Base-by-base conservation (phyloP, 2,888 invertebrate species). In the Netelia virgata region DNA sequence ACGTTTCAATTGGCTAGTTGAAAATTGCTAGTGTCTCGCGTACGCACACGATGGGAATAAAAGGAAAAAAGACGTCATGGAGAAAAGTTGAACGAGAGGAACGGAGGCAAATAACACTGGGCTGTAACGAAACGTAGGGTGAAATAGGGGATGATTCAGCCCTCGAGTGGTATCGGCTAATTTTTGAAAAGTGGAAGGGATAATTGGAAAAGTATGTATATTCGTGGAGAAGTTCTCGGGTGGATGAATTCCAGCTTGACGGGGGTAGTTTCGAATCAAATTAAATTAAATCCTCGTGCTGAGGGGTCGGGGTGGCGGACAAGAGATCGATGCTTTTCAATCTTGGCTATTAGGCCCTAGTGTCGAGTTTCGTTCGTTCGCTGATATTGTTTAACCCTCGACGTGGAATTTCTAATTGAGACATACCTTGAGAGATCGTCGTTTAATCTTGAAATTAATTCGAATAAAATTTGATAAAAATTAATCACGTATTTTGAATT, bases 221-320 rank as follows among this genome's bases (percentile, higher is more conserved):
- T 72, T 28, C 20, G n/a, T 6, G 10, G 69, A 63, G 63, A 82
- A 75, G 55, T 70, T 57, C 53, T 47, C 23, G 18, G 16, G 20
- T 16, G 50, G 78, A 78, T 72, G 73, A 83, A 83, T 69, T 83
- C 20, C 61, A 74, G 61, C 69, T 69, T 59, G 55, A 53, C 41
- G 16, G 28, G 47, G 57, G 28, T 28, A 64, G 61, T 41, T 23
- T 43, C 23, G 14, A 43, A 68, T 55, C 16, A 55, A 78, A 74
- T 83, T 78, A 61, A 41, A 83, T 83, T 83, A 73, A 68, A 83
- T 78, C 20, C 50, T 28, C 43, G 41, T 59, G 41, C 10, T 41
- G 72, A 8, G 74, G 47, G 41, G 41, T 6, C 11, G 14, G 47
- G 14, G 10, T 11, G 47, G 14, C 1, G 6, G 47, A 47, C 28